A percentile compares a stretch with the other conserved stretches of the same genome.
phyloP scores from a whole-genome alignment of 2,888 invertebrate species.

The Perizoma flavofasciatum region DNA sequence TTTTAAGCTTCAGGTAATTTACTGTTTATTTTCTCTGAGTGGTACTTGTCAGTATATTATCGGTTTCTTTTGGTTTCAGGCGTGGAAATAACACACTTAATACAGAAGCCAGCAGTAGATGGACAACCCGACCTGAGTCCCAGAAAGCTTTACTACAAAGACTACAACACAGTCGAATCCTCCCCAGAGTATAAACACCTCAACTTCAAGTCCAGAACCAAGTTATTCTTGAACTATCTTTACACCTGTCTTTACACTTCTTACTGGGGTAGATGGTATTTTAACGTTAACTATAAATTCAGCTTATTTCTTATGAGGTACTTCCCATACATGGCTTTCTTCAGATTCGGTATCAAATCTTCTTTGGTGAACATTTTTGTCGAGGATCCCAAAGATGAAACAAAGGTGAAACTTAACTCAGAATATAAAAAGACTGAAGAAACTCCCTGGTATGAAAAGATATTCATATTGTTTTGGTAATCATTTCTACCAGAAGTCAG shows the following conservation, averaged over 20 bases:
- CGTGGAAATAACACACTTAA: slow-evolving; percentile 54
- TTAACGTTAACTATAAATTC: slow-evolving; percentile 85
- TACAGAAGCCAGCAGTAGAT: slow-evolving; percentile 53
- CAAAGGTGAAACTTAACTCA: slow-evolving; percentile 59
- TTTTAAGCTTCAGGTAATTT: too few relatives aligned
- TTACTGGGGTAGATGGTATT: slow-evolving; percentile 81
- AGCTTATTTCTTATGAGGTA: slow-evolving; percentile 85
- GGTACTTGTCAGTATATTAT: too few relatives aligned
- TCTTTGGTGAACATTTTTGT: slow-evolving; percentile 85
- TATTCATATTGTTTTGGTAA: slow-evolving; percentile 55
- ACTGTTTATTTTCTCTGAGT: too few relatives aligned
- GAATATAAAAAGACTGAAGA: slow-evolving; percentile 56
- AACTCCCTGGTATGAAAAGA: slow-evolving; percentile 54
- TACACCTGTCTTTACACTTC: slow-evolving; percentile 64
- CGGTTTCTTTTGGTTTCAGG: slow-evolving; percentile 50
- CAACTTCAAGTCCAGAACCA: slow-evolving; percentile 53
- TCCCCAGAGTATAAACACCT: slow-evolving; percentile 72
- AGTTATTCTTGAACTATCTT: slow-evolving; percentile 49
- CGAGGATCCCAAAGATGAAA: slow-evolving; percentile 65
- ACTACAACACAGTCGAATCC: slow-evolving; percentile 69
- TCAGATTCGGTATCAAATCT: slow-evolving; percentile 84
- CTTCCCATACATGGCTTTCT: slow-evolving; percentile 88
- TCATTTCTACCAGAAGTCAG: too few relatives aligned
- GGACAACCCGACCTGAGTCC: slow-evolving; percentile 53
- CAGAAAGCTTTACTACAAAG: slow-evolving; percentile 63